Base-by-base conservation (phyloP, 2,113 vertebrate species). In the Hydropotes inermis region DNA sequence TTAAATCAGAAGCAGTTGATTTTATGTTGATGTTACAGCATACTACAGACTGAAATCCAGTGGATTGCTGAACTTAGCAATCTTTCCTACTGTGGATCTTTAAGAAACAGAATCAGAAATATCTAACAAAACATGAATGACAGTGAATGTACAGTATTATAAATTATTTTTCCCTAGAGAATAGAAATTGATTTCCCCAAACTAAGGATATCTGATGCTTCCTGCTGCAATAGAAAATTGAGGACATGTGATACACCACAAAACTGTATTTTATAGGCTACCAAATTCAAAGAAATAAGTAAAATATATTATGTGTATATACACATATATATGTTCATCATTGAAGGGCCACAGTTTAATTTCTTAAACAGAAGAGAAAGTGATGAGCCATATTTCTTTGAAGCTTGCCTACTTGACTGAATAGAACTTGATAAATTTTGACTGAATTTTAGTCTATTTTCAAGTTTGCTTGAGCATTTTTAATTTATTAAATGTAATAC, bases 151-250 rank as follows among this genome's bases (percentile, higher is more conserved):
- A 54, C 9, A n/a, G n/a, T 25, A 85, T 83, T 83, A 95, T 89
- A 79, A 79, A 70, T 43, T 83, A 91, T 91, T 95, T 86, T 89
- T 94, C 58, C 23, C 30, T 76, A 58, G 27, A 89, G 30, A 94
- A 86, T 82, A 96, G 58, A 97, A 88, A 94, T 47, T 67, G 58
- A 84, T 96, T 96, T 96, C 17, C 7, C 6, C 23, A 88, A 92
- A 27, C 70, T 87, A 95, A 93, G 33, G 50, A 84, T 89, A 47
- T 54, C 81, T 85, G 5, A 6, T 39, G 70, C 78, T 6, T 94
- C 27, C 10, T 86, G 15, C 5, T 81, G 27, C 23, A 85, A 76
- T 43, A 33, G 11, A 58, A 97, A 94, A 64, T n/a, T 87, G 57
- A 97, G n/a, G 60, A 47, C 33, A 61, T 50, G 27, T 13, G 36